Evolutionary conservation across 2,888 invertebrate species (phyloP).

Genomic region (Diarsia brunnea): DNA sequence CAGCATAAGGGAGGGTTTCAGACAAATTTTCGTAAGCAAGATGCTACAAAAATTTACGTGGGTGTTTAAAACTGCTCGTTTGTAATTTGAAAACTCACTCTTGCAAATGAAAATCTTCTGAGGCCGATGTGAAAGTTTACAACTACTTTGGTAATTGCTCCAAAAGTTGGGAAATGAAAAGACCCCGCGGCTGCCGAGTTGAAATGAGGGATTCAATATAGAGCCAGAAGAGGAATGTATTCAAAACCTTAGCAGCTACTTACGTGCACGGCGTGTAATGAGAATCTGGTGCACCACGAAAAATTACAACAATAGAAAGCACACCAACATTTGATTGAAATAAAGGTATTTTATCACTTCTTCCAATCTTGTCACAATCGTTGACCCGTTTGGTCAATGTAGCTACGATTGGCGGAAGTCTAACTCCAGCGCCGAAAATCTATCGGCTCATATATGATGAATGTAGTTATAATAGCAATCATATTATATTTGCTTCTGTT

Average conservation of each 20-base stretch:
- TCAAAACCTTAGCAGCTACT: conserved; percentile 52
- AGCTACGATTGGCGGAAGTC: not conserved
- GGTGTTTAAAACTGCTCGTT: conserved; percentile 72
- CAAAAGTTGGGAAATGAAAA: conserved; percentile 82
- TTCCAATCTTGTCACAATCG: not conserved
- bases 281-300: not conserved
- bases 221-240: conserved; percentile 70
- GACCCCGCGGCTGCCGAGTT: conserved; percentile 75
- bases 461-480: too few species aligned
- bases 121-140: conserved; percentile 81
- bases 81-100: conserved; percentile 81
- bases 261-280: conserved; percentile 24
- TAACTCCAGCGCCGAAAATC: not conserved
- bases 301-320: not conserved
- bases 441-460: not conserved
- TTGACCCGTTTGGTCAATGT: not conserved
- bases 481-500: not conserved
- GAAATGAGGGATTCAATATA: conserved; percentile 78
- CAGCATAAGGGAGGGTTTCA: conserved; percentile 20
- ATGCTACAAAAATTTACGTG: conserved; percentile 41
- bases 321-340: not conserved
- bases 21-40: conserved; percentile 30
- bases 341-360: not conserved
- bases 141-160: conserved; percentile 87
- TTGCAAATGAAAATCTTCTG: conserved; percentile 80